phyloP scores from a whole-genome alignment of 2,888 invertebrate genomes.

The Empis stercorea region DNA sequence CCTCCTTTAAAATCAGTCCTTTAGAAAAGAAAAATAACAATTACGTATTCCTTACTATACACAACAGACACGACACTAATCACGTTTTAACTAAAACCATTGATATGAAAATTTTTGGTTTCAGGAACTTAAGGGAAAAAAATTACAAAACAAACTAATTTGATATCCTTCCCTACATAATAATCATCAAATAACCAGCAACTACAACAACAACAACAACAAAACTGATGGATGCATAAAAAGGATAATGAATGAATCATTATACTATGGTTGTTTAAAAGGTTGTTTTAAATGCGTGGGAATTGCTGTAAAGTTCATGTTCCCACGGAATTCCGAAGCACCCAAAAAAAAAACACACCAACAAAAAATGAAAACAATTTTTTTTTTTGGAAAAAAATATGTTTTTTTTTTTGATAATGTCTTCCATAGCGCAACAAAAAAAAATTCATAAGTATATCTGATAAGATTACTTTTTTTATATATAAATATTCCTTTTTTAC shows the following conservation, averaged over 20 bases:
- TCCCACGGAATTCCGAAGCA: slow-evolving; percentile 24
- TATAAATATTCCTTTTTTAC: slow-evolving; percentile 5
- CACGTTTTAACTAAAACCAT: too few relatives aligned
- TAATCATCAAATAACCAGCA: background rate
- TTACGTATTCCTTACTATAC: too few relatives aligned
- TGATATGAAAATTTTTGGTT: too few relatives aligned
- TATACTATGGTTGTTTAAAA: too few relatives aligned
- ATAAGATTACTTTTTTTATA: slow-evolving; percentile 14
- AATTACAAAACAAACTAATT: background rate
- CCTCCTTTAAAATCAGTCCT: too few relatives aligned
- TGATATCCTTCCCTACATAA: background rate
- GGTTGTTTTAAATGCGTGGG: slow-evolving; percentile 20
- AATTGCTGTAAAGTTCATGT: slow-evolving; percentile 22
- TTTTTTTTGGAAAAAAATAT: background rate
- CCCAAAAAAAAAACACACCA: background rate
- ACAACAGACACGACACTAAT: too few relatives aligned
- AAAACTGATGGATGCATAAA: too few relatives aligned
- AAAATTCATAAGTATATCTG: slow-evolving; percentile 28
- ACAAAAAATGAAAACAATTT: background rate
- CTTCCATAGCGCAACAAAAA: background rate
- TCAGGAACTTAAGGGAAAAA: background rate
- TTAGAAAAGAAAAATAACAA: too few relatives aligned
- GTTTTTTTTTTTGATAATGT: background rate
- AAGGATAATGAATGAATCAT: too few relatives aligned
- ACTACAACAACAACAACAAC: too few relatives aligned